Evolutionary conservation across 2,888 invertebrate genomes (phyloP).

Genomic region (Emmelina monodactyla): DNA sequence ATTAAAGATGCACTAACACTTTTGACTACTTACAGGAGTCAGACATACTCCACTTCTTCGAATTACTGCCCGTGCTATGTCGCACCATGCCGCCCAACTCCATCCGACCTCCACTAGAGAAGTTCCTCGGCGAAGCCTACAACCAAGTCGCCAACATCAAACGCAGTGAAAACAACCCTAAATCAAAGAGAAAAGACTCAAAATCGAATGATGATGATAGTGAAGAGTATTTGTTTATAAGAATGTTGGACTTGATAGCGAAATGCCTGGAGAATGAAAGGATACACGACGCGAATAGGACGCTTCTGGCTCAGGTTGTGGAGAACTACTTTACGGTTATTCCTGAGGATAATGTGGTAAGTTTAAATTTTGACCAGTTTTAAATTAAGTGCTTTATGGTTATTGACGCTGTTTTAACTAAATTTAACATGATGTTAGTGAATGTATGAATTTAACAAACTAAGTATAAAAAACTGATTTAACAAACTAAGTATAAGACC

Average conservation of each 20-base stretch:
- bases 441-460: too few species aligned
- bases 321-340: slow-evolving; percentile 52
- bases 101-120: slow-evolving; percentile 61
- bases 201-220: slow-evolving; percentile 14
- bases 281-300: slow-evolving; percentile 69
- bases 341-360: slow-evolving; percentile 47
- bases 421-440: too few species aligned
- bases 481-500: too few species aligned
- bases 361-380: slow-evolving; percentile 15
- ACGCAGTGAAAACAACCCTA: slow-evolving; percentile 18
- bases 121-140: slow-evolving; percentile 44
- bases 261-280: slow-evolving; percentile 51
- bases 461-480: too few species aligned
- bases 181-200: slow-evolving; percentile 10
- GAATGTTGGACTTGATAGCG: slow-evolving; percentile 33
- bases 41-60: slow-evolving; percentile 50
- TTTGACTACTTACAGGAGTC: slow-evolving; percentile 47
- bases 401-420: too few species aligned
- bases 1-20: too few species aligned
- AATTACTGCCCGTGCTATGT: slow-evolving; percentile 61
- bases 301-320: slow-evolving; percentile 49
- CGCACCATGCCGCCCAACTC: slow-evolving; percentile 65
- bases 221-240: slow-evolving; percentile 26
- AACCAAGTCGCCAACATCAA: slow-evolving; percentile 21
- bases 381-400: neutral